phyloP scores from a whole-genome alignment of 2,113 vertebrate genomes.

The Pachyramphus minor region DNA sequence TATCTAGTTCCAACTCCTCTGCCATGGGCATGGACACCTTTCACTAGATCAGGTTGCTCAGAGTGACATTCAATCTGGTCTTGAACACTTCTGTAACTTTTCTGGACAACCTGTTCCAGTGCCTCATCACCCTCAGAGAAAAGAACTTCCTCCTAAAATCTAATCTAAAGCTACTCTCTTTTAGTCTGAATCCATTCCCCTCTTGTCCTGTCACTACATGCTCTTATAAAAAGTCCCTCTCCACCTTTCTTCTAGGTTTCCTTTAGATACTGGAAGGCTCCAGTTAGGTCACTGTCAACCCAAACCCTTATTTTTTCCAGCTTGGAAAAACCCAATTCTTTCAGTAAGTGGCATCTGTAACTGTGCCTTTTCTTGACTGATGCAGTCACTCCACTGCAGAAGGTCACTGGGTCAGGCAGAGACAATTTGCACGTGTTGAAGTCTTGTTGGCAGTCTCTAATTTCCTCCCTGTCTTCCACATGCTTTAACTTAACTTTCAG shows the following conservation, averaged over 20 bases:
- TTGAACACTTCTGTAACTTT: neutral
- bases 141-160: neutral
- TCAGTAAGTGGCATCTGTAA: accelerated
- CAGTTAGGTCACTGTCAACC: neutral
- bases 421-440: neutral
- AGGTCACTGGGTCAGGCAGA: neutral
- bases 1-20: neutral
- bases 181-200: neutral
- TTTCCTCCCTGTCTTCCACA: neutral
- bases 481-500: neutral
- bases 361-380: neutral
- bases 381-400: neutral
- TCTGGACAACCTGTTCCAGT: neutral
- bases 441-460: neutral
- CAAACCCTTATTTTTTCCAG: neutral
- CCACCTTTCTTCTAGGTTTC: neutral
- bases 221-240: neutral
- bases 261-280: neutral
- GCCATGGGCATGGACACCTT: neutral
- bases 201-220: no score
- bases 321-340: neutral
- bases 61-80: neutral
- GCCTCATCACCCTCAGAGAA: neutral
- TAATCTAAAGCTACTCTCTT: neutral
- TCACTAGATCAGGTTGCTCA: neutral